These are phyloP conservation scores for Pluvianellus socialis DNA, from an alignment of 2,113 vertebrate species.

Conservation along the genomic window DNA sequence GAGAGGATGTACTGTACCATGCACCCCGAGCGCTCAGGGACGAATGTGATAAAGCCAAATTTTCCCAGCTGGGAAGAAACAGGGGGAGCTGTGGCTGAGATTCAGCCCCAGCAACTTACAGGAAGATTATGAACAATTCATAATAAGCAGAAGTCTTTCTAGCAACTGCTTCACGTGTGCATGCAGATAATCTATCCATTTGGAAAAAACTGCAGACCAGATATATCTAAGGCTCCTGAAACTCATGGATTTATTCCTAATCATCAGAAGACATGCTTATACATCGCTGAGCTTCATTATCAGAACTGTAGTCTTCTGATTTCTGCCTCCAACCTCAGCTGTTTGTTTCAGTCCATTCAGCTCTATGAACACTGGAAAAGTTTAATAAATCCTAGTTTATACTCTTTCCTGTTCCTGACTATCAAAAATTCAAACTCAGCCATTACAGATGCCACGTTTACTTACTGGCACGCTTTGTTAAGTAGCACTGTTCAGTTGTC, in stretches of 20 bases:
- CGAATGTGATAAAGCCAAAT: background rate
- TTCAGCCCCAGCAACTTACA: background rate
- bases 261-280: conserved; percentile 36
- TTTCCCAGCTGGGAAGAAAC: conserved; percentile 14
- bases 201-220: background rate
- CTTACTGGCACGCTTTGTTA: background rate
- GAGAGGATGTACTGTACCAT: background rate
- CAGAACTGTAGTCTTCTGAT: background rate
- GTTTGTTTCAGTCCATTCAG: conserved; percentile 51
- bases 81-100: background rate
- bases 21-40: background rate
- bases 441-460: background rate
- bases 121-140: background rate
- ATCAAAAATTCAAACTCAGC: background rate
- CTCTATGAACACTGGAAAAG: conserved; percentile 28
- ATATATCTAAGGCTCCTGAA: conserved; percentile 31
- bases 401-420: background rate
- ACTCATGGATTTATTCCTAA: conserved; percentile 30
- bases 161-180: background rate
- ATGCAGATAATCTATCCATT: conserved; percentile 23
- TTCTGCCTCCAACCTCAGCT: conserved; percentile 35
- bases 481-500: background rate
- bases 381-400: conserved; percentile 49
- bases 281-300: conserved; percentile 61
- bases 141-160: background rate